Conservation (phyloP, 2,797 vertebrate species). For the Tenualosa thibaudeaui region DNA sequence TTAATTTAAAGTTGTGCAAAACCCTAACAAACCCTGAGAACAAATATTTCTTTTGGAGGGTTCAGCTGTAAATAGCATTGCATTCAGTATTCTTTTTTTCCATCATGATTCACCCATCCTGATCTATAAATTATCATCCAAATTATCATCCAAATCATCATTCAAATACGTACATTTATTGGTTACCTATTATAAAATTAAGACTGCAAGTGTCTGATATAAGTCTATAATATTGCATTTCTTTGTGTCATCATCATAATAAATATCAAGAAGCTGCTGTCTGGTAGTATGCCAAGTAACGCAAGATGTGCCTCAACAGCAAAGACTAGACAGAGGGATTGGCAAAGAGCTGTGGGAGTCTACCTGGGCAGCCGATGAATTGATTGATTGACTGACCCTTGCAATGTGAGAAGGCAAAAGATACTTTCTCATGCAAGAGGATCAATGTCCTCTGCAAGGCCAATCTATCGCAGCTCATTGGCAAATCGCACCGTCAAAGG, state of each 20-base stretch:
- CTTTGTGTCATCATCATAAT: background rate
- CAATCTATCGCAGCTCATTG: constrained; percentile 60
- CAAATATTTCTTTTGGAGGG: constrained; percentile 5
- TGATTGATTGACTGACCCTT: constrained; percentile 62
- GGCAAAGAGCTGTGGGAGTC: constrained; percentile 38
- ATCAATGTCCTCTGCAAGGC: constrained; percentile 65
- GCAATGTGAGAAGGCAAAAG: constrained; percentile 69
- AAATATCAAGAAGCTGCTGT: background rate
- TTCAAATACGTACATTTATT: background rate
- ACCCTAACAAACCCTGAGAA: background rate
- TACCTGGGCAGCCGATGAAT: constrained; percentile 56
- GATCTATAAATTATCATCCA: background rate
- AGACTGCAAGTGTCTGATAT: background rate
- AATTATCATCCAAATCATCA: background rate
- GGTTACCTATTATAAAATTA: background rate
- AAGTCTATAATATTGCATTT: background rate
- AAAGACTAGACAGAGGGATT: constrained; percentile 17
- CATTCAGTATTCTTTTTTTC: background rate
- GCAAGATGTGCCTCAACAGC: background rate
- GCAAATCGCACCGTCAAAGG: constrained; percentile 53
- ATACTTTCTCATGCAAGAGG: constrained; percentile 69
- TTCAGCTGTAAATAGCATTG: background rate
- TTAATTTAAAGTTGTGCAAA: background rate
- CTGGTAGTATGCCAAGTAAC: background rate
- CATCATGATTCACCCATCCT: too few species aligned